Base-by-base conservation (phyloP, 2,113 vertebrate genomes). In the Vombatus ursinus region DNA sequence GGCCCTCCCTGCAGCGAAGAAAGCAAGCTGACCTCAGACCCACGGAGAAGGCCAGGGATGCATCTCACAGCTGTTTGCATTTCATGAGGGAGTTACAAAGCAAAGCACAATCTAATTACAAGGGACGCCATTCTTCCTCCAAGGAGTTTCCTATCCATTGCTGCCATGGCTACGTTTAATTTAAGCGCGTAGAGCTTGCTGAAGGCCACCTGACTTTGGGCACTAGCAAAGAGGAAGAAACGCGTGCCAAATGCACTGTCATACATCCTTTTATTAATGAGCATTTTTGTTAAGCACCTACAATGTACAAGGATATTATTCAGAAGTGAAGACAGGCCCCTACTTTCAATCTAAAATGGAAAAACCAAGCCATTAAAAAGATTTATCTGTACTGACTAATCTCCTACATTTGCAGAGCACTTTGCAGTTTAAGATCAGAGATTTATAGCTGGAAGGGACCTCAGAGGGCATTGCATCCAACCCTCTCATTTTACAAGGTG, bases 291-390 rank as follows among this genome's bases (percentile, higher is more conserved):
- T 48, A 61, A 90, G 52, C 0, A 44, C 57, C 52, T 54, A 90
- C n/a, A 90, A 12, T 49, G 19, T 53, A 52, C 50, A 31, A 49
- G 57, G 50, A 1, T 51, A 48, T 19, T 92, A 22, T 96, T 84
- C 84, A 94, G 92, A 94, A 93, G 90, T 24, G 90, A 94, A 93
- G 94, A 44, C 23, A 8, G 22, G 37, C 50, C 19, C 91, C 50
- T 54, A 14, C 68, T 28, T 92, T 92, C 50, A 92, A 49, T n/a
- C 91, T 26, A 52, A 49, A n/a, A 8, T 14, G 37, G 50, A 37
- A 84, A 84, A 90, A 84, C 53, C 26, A 92, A 51, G 23, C 84
- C n/a, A 52, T 51, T 61, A 61, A 91, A 89, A 31, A 50, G 37
- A 44, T 37, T 90, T 93, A 94, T 84, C 68, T 84, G 19, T 84